A percentile compares a stretch with the other conserved stretches of the same genome.
These are phyloP conservation scores for Chrysomela aeneicollis DNA, from an alignment of 2,888 invertebrate genomes.

Conservation along the genomic window DNA sequence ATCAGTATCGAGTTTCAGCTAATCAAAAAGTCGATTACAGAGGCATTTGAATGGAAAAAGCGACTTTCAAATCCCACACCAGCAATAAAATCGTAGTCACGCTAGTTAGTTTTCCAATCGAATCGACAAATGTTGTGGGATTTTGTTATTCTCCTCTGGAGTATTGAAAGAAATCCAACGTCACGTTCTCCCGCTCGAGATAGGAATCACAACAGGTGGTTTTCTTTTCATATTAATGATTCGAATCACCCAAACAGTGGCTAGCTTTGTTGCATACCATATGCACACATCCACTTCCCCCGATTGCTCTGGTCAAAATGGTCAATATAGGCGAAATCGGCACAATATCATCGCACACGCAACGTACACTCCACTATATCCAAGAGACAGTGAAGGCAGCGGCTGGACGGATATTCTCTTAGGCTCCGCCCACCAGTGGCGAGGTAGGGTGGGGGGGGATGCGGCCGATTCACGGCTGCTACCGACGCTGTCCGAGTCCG, in stretches of 20 bases:
- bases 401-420: background rate
- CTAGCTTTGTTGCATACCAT: too few relatives aligned
- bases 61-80: slow-evolving; percentile 47
- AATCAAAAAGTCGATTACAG: slow-evolving; percentile 54
- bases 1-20: slow-evolving; percentile 51
- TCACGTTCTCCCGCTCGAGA: background rate
- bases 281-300: too few relatives aligned
- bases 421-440: background rate
- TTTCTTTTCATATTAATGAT: too few relatives aligned
- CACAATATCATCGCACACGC: background rate
- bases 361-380: background rate
- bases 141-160: background rate
- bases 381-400: too few relatives aligned
- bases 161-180: background rate
- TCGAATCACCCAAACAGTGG: too few relatives aligned
- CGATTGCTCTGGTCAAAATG: background rate
- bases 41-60: slow-evolving; percentile 54
- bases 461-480: background rate
- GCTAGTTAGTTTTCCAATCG: slow-evolving; percentile 15
- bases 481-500: background rate
- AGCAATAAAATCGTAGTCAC: slow-evolving; percentile 41
- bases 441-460: too few relatives aligned
- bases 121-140: slow-evolving; percentile 1
- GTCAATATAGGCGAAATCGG: background rate
- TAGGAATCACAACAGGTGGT: too few relatives aligned